A percentile compares a stretch with the other conserved stretches of the same genome.
These are phyloP conservation scores for Botia almorhae DNA, from an alignment of 2,797 vertebrate genomes.

Conservation along the genomic window DNA sequence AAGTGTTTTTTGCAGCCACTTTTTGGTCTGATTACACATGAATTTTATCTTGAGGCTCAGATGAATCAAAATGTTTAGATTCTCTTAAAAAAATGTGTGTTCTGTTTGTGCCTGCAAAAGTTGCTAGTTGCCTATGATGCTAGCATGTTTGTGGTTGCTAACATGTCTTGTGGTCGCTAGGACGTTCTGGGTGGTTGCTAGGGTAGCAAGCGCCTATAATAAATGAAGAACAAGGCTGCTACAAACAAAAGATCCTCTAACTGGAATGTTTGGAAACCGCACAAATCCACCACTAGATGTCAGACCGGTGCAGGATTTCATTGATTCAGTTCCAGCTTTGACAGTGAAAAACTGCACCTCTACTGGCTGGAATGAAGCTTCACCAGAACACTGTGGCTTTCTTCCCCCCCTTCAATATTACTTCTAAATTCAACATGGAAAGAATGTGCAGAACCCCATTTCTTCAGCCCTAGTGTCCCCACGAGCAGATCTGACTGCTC, in stretches of 20 bases:
- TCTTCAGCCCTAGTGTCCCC: constrained; percentile 59
- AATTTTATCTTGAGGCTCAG: too few species aligned
- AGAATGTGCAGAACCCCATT: constrained; percentile 77
- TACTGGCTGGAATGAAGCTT: constrained; percentile 38
- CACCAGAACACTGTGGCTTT: constrained; percentile 37
- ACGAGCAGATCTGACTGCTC: constrained; percentile 17
- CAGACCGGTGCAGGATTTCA: constrained; percentile 29
- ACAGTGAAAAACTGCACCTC: not conserved
- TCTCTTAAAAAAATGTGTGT: too few species aligned
- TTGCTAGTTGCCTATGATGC: too few species aligned
- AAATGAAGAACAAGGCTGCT: not conserved
- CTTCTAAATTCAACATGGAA: constrained; percentile 70
- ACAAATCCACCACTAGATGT: constrained; percentile 50
- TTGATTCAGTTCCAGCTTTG: not conserved
- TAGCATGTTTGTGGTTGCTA: not conserved
- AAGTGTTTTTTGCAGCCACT: too few species aligned
- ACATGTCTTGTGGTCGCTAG: not conserved
- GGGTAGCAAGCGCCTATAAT: not conserved
- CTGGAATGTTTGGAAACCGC: not conserved
- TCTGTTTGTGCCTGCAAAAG: too few species aligned
- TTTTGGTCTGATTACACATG: too few species aligned
- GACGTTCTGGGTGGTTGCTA: not conserved
- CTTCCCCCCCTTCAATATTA: constrained; percentile 42
- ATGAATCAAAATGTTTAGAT: too few species aligned
- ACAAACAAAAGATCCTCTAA: not conserved